Percentiles rank a stretch among this genome's conserved stretches.
Evolutionary conservation across 2,888 invertebrate species (phyloP).

Genomic region (Cantharis nigra): DNA sequence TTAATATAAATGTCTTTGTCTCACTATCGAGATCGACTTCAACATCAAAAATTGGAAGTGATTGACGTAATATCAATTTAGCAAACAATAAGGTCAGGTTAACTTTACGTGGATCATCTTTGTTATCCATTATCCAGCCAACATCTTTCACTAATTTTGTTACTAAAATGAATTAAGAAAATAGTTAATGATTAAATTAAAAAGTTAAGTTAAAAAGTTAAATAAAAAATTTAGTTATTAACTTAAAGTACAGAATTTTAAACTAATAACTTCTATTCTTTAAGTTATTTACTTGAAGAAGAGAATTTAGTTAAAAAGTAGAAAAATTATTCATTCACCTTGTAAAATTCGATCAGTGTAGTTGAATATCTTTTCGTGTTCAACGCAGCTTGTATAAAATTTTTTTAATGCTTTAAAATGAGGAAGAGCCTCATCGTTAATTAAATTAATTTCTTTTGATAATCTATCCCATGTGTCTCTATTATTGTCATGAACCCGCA

Average conservation of each 20-base stretch:
- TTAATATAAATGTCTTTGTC: conserved; percentile 34
- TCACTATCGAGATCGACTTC: conserved; percentile 36
- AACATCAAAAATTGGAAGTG: conserved; percentile 40
- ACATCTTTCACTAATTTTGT: conserved; percentile 31
- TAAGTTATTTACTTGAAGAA: no score
- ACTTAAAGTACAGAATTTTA: no score
- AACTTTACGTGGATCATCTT: background rate
- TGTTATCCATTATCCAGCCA: conserved; percentile 16
- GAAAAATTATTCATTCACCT: conserved; percentile 28
- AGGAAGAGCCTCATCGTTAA: conserved; percentile 15
- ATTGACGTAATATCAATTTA: conserved; percentile 36
- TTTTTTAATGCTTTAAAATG: conserved; percentile 32
- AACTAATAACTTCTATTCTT: no score
- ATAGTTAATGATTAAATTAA: no score
- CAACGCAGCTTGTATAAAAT: conserved; percentile 41
- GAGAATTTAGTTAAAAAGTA: no score
- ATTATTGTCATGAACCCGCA: conserved; percentile 24
- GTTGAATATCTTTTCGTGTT: conserved; percentile 38
- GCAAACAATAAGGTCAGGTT: conserved; percentile 39
- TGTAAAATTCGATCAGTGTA: conserved; percentile 34
- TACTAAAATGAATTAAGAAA: conserved; percentile 25
- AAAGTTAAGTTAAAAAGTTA: no score
- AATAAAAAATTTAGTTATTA: no score
- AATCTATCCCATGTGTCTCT: conserved; percentile 29
- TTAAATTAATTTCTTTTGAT: conserved; percentile 27